phyloP scores from a whole-genome alignment of 2,113 vertebrate species.

The Mungos mungo region DNA sequence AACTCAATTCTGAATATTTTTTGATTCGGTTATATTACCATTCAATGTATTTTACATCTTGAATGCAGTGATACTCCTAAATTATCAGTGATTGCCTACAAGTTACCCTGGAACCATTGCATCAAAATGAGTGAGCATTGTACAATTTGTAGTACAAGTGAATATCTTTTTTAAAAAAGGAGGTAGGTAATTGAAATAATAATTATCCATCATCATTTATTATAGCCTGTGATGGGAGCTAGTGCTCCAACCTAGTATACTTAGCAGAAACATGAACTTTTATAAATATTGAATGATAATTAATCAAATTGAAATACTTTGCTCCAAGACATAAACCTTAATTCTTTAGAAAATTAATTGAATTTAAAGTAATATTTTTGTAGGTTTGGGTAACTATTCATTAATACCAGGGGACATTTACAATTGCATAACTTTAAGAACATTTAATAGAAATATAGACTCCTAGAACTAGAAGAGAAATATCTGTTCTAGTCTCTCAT shows the following conservation, averaged over 20 bases:
- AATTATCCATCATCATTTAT: slow-evolving; percentile 73
- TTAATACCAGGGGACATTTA: slow-evolving; percentile 72
- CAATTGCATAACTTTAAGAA: slow-evolving; percentile 42
- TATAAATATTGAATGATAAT: slow-evolving; percentile 81
- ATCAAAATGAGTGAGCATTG: neutral
- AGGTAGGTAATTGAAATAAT: slow-evolving; percentile 71
- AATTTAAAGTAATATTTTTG: slow-evolving; percentile 75
- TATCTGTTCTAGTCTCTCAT: neutral
- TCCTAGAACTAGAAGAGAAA: neutral
- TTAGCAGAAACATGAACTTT: slow-evolving; percentile 66
- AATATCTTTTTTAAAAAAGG: slow-evolving; percentile 21
- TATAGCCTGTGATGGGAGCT: slow-evolving; percentile 59
- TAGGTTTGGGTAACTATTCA: slow-evolving; percentile 71
- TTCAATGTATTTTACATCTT: neutral
- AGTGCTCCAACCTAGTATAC: slow-evolving; percentile 34
- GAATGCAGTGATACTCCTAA: neutral
- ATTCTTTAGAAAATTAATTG: slow-evolving; percentile 77
- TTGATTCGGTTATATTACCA: neutral
- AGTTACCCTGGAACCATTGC: neutral
- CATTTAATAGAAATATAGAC: slow-evolving; percentile 55
- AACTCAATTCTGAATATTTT: neutral
- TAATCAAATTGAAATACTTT: slow-evolving; percentile 77
- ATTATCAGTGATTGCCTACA: neutral
- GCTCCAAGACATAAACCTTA: slow-evolving; percentile 72
- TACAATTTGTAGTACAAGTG: slow-evolving; percentile 26